Conservation (phyloP, 2,113 vertebrate species). For the Macaca fascicularis region DNA sequence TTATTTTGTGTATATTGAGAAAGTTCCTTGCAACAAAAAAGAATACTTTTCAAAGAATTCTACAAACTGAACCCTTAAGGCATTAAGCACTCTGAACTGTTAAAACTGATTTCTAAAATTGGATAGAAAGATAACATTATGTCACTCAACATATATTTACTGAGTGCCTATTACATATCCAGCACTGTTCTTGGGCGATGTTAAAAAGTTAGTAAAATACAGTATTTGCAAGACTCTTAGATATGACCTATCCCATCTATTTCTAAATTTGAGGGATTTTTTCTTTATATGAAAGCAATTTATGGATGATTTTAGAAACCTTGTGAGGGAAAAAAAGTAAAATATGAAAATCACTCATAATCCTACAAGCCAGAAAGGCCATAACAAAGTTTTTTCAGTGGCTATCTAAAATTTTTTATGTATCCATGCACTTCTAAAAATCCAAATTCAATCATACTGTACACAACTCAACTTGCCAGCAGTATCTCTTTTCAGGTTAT, state of each 20-base stretch:
- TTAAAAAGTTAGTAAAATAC: neutral
- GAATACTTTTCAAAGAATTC: constrained; percentile 15
- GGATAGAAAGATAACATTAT: neutral
- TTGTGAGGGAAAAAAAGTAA: neutral
- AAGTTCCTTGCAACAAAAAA: neutral
- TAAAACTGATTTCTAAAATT: neutral
- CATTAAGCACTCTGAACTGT: neutral
- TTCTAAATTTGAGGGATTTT: neutral
- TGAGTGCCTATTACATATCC: neutral
- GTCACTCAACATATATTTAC: constrained; percentile 24
- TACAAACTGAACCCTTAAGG: neutral
- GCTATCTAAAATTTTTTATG: neutral
- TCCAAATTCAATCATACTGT: neutral
- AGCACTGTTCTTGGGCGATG: neutral
- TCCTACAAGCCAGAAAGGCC: neutral
- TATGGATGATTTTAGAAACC: neutral
- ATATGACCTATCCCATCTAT: neutral
- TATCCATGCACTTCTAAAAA: neutral
- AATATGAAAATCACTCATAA: constrained; percentile 14
- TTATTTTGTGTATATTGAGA: constrained; percentile 21
- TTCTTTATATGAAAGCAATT: neutral
- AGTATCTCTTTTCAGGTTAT: neutral
- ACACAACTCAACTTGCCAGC: neutral
- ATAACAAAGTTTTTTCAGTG: neutral
- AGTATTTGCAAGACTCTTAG: neutral